Evolutionary conservation across 2,888 invertebrate genomes (phyloP).

Genomic region (Liposcelis brunnea): DNA sequence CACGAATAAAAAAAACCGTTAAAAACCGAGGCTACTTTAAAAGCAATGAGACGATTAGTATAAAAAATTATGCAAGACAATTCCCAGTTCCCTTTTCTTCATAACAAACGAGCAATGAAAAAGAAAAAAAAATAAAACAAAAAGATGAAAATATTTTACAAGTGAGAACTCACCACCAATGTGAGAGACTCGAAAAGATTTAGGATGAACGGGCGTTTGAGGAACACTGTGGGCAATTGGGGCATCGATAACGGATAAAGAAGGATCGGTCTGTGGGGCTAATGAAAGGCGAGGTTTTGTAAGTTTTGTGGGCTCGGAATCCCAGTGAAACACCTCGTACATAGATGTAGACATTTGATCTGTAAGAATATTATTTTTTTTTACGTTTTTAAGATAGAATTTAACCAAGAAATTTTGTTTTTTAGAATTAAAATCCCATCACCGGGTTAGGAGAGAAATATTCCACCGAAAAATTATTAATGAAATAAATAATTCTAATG

Average conservation of each 20-base stretch:
- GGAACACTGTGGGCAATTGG: neutral
- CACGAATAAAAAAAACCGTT: too few relatives aligned
- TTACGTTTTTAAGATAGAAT: too few relatives aligned
- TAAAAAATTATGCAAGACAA: too few relatives aligned
- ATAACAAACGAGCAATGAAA: conserved; percentile 3
- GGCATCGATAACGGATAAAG: conserved; percentile 11
- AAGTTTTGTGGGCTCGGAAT: conserved; percentile 28
- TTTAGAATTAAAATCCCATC: too few relatives aligned
- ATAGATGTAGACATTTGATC: conserved; percentile 52
- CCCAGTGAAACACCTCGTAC: conserved; percentile 58
- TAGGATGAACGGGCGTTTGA: too few relatives aligned
- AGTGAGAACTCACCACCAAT: neutral
- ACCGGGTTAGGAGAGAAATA: conserved; percentile 13
- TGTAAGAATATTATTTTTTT: conserved; percentile 27
- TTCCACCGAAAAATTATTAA: conserved; percentile 4
- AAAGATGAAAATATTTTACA: conserved; percentile 4
- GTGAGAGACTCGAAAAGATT: too few relatives aligned
- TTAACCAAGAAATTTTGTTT: conserved; percentile 12
- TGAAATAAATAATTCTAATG: neutral
- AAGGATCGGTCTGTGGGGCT: conserved; percentile 21
- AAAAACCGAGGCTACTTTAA: too few relatives aligned
- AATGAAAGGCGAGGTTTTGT: conserved; percentile 26
- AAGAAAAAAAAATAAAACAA: neutral
- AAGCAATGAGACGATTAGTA: too few relatives aligned
- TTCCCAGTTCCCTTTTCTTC: too few relatives aligned